Evolutionary conservation across 1,140 invertebrate genomes (phyloP), one percentile per base, ranked within the genome.

Genomic region (Gyrodactylus bullatarudis): DNA sequence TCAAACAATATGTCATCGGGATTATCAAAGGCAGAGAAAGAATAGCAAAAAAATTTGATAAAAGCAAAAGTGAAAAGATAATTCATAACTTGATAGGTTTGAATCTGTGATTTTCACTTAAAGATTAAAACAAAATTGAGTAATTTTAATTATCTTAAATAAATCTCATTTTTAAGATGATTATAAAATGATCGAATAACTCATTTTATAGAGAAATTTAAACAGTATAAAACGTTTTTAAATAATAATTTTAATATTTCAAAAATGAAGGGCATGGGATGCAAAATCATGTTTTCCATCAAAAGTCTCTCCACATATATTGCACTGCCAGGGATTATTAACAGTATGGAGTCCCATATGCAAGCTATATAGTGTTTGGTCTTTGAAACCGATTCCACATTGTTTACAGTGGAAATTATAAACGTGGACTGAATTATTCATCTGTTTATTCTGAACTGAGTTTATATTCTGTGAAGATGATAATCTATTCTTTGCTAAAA

Each of bases 331-430:
- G 0, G 91, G 91, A 83, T 94, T 91, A 75, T 89, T 88, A 77
- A 93, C 88, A 75, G 89, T 91, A 83, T 96, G 92, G 79, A 92
- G 89, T 75, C 91, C 91, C 83, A 93, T 94, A 83, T 96, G 92
- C 71, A 96, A 84, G 81, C 94, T 91, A 82, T 94, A 95, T 26
- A 95, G 83, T 0, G 90, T 94, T 78, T 88, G 88, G 82, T 95
- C 91, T 0, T 89, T 88, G 81, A 93, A 96, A 2, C 89, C 86
- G 75, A 96, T 93, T 75, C 88, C 87, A 81, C 92, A 96, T 79
- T 89, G 89, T 23, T 75, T 76, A 75, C 80, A 81, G n/a, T 54
- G 34, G n/a, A 54, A 54, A 8, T 8, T 54, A n/a, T 54, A 74
- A n/a, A n/a, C n/a, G n/a, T n/a, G n/a, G n/a, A n/a, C n/a, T n/a